Percentiles rank a stretch among this genome's conserved stretches.
These are phyloP conservation scores for Chrysocyon brachyurus DNA, from an alignment of 2,797 vertebrate genomes.

Conservation along the genomic window DNA sequence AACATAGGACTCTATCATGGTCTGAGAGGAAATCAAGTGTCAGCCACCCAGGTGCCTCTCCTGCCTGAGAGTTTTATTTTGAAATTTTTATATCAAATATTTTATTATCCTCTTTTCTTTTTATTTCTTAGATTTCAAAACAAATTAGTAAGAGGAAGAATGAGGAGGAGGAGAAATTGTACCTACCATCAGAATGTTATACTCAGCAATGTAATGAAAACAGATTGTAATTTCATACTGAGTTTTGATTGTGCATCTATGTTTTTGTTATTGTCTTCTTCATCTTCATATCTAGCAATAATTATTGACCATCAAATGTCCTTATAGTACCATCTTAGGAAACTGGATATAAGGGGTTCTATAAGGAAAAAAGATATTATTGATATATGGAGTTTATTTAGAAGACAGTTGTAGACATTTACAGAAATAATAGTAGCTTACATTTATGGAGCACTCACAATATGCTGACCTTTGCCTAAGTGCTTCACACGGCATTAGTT, in stretches of 20 bases:
- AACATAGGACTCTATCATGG: neutral
- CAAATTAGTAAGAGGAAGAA: neutral
- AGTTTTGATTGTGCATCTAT: neutral
- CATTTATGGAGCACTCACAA: neutral
- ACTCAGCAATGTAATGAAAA: neutral
- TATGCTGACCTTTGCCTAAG: neutral
- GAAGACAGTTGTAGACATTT: neutral
- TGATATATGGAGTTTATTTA: neutral
- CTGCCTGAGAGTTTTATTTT: conserved; percentile 16
- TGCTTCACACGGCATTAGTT: neutral
- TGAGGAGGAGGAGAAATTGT: neutral
- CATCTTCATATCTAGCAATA: neutral
- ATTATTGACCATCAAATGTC: neutral
- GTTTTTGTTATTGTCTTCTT: neutral
- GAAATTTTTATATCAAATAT: conserved; percentile 44
- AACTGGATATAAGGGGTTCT: neutral
- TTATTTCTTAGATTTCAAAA: conserved; percentile 61
- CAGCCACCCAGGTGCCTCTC: neutral
- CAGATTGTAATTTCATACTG: neutral
- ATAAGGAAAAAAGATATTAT: neutral
- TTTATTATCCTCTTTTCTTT: conserved; percentile 25
- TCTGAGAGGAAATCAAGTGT: neutral
- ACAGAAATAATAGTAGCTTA: neutral
- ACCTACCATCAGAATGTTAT: neutral
- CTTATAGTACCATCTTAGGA: neutral